Percentiles rank a stretch among this genome's conserved stretches.
phyloP scores from a whole-genome alignment of 2,113 vertebrate species.

The Cyprinodon brontotheroides region DNA sequence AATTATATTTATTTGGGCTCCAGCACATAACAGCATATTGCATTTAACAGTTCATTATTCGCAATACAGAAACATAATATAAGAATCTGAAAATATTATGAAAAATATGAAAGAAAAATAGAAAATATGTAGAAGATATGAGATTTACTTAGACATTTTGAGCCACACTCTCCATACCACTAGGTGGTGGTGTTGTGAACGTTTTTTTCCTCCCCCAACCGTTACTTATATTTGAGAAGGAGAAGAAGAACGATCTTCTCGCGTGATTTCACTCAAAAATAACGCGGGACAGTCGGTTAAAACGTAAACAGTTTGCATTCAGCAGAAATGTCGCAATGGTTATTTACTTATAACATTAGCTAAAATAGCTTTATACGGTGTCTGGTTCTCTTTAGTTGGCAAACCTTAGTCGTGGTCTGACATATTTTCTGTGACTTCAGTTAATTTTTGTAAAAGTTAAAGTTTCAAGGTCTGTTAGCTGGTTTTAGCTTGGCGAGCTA shows the following conservation, averaged over 20 bases:
- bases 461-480: constrained; percentile 1
- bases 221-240: neutral
- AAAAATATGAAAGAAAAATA: too few relatives aligned
- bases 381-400: neutral
- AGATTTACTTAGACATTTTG: too few relatives aligned
- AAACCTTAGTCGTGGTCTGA: neutral
- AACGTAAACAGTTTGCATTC: neutral
- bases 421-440: neutral
- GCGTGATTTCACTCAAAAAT: constrained; percentile 56
- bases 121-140: too few relatives aligned
- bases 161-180: neutral
- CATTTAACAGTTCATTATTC: too few relatives aligned
- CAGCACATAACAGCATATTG: too few relatives aligned
- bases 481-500: neutral
- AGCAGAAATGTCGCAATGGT: neutral
- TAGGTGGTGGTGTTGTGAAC: constrained; percentile 3
- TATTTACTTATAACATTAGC: neutral
- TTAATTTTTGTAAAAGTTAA: neutral
- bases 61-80: too few relatives aligned
- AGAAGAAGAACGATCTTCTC: constrained; percentile 24
- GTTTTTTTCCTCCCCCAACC: neutral
- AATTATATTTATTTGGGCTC: too few relatives aligned
- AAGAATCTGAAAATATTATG: too few relatives aligned
- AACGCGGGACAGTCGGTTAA: constrained; percentile 38
- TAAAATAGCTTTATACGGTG: neutral